Evolutionary conservation across 2,888 invertebrate species (phyloP).

Genomic region (Tupiocoris notatus): DNA sequence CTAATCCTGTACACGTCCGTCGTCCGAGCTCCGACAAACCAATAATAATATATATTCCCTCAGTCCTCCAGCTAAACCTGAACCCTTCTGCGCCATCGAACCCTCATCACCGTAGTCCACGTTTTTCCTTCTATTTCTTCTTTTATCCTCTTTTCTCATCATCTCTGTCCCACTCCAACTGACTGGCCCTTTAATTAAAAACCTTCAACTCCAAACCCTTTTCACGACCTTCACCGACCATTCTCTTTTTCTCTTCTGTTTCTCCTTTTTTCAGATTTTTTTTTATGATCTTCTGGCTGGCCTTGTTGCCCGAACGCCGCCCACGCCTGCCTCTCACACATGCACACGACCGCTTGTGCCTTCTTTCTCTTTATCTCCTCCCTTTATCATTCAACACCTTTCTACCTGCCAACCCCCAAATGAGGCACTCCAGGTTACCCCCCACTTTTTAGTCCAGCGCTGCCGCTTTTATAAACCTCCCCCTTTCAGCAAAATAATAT

Average conservation of each 20-base stretch:
- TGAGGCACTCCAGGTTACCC: too few relatives aligned
- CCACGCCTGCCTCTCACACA: too few relatives aligned
- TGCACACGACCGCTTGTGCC: background rate
- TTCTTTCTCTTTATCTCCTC: background rate
- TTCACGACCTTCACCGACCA: background rate
- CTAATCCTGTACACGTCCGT: constrained; percentile 36
- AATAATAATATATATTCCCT: constrained; percentile 23
- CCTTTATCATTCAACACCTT: background rate
- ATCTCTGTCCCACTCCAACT: background rate
- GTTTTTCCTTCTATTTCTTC: background rate
- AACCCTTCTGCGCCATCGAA: background rate
- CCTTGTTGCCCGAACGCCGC: background rate
- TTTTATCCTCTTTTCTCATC: background rate
- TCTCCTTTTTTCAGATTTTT: background rate
- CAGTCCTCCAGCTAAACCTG: background rate
- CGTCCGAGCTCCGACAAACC: constrained; percentile 12
- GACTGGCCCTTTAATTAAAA: constrained; percentile 11
- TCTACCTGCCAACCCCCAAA: background rate
- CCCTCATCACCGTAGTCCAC: background rate
- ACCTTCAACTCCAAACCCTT: constrained; percentile 14
- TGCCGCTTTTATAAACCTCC: too few relatives aligned
- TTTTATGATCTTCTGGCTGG: too few relatives aligned
- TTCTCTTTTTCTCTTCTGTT: background rate
- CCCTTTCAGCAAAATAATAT: too few relatives aligned
- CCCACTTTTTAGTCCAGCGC: too few relatives aligned